Evolutionary conservation across 2,113 vertebrate species (phyloP).

Genomic region (Sminthopsis crassicaudata): DNA sequence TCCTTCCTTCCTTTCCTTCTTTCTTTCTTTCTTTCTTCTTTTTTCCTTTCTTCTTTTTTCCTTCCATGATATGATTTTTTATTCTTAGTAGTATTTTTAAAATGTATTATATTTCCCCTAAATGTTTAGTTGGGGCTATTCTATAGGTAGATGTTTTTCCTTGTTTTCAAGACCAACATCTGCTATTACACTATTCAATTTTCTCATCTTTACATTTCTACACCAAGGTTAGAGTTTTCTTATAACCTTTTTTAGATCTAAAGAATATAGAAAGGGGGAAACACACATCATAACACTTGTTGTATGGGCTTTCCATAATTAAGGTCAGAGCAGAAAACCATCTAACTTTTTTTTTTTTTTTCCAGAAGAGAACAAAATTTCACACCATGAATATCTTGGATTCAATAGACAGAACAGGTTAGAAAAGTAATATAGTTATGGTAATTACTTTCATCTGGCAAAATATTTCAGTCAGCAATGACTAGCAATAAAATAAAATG

Average conservation of each 20-base stretch:
- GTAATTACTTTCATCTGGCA: constrained; percentile 84
- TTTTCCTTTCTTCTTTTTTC: not conserved
- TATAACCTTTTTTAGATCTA: constrained; percentile 47
- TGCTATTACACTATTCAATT: not conserved
- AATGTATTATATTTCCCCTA: constrained; percentile 13
- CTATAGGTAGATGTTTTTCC: not conserved
- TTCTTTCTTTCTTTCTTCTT: no score
- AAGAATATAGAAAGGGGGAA: constrained; percentile 35
- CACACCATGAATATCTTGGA: constrained; percentile 54
- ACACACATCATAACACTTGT: constrained; percentile 4
- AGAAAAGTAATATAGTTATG: constrained; percentile 78
- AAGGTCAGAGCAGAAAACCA: constrained; percentile 59
- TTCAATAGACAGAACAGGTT: constrained; percentile 70
- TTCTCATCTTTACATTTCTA: constrained; percentile 50
- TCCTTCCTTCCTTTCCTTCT: no score
- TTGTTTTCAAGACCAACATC: not conserved
- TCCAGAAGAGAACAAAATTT: constrained; percentile 65
- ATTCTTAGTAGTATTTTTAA: constrained; percentile 37
- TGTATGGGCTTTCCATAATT: constrained; percentile 55
- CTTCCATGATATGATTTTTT: not conserved
- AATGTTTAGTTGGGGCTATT: not conserved
- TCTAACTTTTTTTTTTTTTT: constrained; percentile 58
- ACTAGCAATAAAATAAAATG: constrained; percentile 81
- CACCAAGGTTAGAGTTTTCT: constrained; percentile 43
- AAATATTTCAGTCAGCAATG: constrained; percentile 83